Conservation (phyloP, 2,113 vertebrate genomes). For the Amblyornis subalaris region DNA sequence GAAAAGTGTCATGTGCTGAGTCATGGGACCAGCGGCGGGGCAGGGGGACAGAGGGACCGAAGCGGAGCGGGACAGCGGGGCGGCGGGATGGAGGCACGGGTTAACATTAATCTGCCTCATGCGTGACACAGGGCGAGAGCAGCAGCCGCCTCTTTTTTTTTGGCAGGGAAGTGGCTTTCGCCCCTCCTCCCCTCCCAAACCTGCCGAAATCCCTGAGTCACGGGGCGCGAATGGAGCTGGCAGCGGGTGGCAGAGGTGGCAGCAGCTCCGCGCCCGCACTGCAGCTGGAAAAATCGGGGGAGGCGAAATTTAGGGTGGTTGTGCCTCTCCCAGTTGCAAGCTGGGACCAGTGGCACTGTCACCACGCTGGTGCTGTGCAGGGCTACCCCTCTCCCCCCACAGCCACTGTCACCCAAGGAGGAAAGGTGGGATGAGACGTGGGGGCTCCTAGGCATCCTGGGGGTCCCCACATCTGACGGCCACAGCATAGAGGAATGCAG, state of each 20-base stretch:
- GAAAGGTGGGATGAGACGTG: background rate
- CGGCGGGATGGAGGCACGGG: background rate
- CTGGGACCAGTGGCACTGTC: background rate
- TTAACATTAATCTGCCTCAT: background rate
- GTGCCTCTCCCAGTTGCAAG: background rate
- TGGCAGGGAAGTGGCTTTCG: constrained; percentile 11
- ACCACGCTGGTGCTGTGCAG: background rate
- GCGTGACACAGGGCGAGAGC: background rate
- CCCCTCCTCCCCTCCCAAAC: background rate
- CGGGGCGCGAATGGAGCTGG: background rate
- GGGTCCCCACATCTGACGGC: background rate
- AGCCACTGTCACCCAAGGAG: background rate
- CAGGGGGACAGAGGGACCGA: background rate
- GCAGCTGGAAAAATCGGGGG: accelerated
- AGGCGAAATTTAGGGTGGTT: background rate
- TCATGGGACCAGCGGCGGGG: background rate
- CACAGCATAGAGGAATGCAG: background rate
- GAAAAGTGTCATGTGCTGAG: background rate
- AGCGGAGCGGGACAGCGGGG: background rate
- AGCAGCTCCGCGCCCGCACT: accelerated
- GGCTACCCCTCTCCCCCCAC: background rate
- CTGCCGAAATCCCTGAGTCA: constrained; percentile 44
- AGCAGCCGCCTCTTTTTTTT: background rate
- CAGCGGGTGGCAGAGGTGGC: accelerated
- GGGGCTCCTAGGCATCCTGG: accelerated